phyloP scores from a whole-genome alignment of 2,888 invertebrate species.

The Ornithoptera priamus region DNA sequence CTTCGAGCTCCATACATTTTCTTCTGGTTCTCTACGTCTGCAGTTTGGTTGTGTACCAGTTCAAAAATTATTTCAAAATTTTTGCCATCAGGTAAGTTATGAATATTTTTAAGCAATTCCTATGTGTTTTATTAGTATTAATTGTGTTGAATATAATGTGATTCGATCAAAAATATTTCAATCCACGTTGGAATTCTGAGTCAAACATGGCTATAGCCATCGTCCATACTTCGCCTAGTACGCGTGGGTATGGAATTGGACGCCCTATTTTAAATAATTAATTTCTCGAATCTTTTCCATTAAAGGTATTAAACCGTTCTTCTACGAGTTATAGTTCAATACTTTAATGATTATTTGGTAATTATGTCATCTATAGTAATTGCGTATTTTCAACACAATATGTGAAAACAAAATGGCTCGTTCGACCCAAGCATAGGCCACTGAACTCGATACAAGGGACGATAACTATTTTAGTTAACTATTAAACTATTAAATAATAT shows the following conservation, averaged over 20 bases:
- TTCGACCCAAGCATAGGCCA: slow-evolving; percentile 77
- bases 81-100: slow-evolving; percentile 78
- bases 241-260: slow-evolving; percentile 75
- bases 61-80: slow-evolving; percentile 80
- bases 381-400: slow-evolving; percentile 78
- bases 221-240: slow-evolving; percentile 74
- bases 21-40: slow-evolving; percentile 80
- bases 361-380: slow-evolving; percentile 69
- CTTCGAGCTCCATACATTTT: slow-evolving; percentile 80
- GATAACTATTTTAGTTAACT: slow-evolving; percentile 61
- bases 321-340: slow-evolving; percentile 71
- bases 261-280: slow-evolving; percentile 75
- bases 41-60: slow-evolving; percentile 79
- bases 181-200: slow-evolving; percentile 79
- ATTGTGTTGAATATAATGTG: slow-evolving; percentile 52
- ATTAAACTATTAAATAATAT: slow-evolving; percentile 37
- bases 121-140: slow-evolving; percentile 58
- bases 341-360: slow-evolving; percentile 68
- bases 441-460: slow-evolving; percentile 76
- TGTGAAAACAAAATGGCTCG: slow-evolving; percentile 81
- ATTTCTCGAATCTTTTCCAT: slow-evolving; percentile 78
- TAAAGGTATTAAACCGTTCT: slow-evolving; percentile 69
- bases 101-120: slow-evolving; percentile 63
- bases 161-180: slow-evolving; percentile 60
- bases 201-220: slow-evolving; percentile 79